Base-by-base conservation (phyloP, 2,113 vertebrate species). In the Thomomys bottae region DNA sequence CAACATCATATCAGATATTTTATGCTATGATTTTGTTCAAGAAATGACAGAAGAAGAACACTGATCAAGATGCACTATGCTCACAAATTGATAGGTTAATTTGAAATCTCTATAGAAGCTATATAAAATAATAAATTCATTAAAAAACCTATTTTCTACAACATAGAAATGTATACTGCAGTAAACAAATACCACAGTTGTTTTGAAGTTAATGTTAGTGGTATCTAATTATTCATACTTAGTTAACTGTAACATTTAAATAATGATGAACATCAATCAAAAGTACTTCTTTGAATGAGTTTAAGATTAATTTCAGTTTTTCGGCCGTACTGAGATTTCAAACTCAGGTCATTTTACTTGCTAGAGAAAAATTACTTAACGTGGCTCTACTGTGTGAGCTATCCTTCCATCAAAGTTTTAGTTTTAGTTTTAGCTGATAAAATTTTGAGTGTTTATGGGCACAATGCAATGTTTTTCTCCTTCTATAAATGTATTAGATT, bases 121-220 rank as follows among this genome's bases (percentile, higher is more conserved):
- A 54, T 54, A 17, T 54, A 15, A 54, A 54, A 54, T 54, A 54
- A 54, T 15, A 54, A 54, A 54, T 54, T 54, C 18, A 4, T 54
- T 49, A 2, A 54, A 54, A 54, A 54, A 15, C 14, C 49, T 77
- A 34, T 70, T 3, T 86, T 71, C 78, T 70, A 18, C 0, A 30
- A 28, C 68, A 84, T 59, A 61, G 7, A 72, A 84, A 38, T 26
- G n/a, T 10, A 61, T 36, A 75, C 26, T 84, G 23, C 20, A 5
- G 67, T 63, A 42, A 5, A 73, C 3, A 68, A 64, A 38, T 2
- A 10, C 8, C 49, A 9, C 1, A 40, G 54, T 1, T 20, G 3
- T 73, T 87, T 89, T 40, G 38, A 92, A 88, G 72, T 80, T 63
- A 18, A 26, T 73, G 40, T 59, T 30, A 67, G 42, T 66, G n/a